Conservation (phyloP, 1,140 invertebrate species). For the Zaprionus vittiger region DNA sequence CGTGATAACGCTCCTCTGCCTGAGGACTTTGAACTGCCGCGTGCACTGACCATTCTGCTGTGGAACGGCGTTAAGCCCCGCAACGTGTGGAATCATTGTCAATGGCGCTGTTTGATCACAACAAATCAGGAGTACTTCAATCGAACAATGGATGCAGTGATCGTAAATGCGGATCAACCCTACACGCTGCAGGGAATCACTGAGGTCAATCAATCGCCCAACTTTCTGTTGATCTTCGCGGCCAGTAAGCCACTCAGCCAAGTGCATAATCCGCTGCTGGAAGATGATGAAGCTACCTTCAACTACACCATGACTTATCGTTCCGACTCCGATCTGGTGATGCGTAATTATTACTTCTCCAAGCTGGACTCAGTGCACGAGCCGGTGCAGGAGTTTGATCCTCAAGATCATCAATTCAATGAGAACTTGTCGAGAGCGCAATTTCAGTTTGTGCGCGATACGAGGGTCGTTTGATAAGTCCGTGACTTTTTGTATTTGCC, state of each 20-base stretch:
- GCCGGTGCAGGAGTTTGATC: constrained; percentile 19
- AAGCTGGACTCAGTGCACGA: not conserved
- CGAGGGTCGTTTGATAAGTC: too few relatives aligned
- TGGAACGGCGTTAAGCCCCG: constrained; percentile 11
- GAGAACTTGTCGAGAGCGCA: constrained; percentile 14
- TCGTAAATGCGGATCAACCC: constrained; percentile 55
- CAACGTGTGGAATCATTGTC: not conserved
- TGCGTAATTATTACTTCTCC: constrained; percentile 54
- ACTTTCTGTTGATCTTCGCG: constrained; percentile 46
- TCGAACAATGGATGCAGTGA: constrained; percentile 49
- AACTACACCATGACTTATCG: constrained; percentile 70
- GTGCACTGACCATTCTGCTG: constrained; percentile 1
- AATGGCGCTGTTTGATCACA: constrained; percentile 41
- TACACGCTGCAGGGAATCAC: constrained; percentile 33
- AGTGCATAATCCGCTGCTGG: not conserved
- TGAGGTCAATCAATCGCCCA: not conserved
- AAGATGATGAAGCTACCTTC: constrained; percentile 20
- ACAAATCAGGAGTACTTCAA: not conserved
- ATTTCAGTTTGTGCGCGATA: not conserved
- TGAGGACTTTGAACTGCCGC: too few relatives aligned
- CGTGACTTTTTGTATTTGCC: too few relatives aligned
- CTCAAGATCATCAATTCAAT: not conserved
- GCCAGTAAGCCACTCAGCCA: constrained; percentile 29
- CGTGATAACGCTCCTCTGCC: not conserved
- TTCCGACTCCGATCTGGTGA: constrained; percentile 54